These are phyloP conservation scores for Amphipyra tragopoginis DNA, from an alignment of 2,888 invertebrate species.

Conservation along the genomic window DNA sequence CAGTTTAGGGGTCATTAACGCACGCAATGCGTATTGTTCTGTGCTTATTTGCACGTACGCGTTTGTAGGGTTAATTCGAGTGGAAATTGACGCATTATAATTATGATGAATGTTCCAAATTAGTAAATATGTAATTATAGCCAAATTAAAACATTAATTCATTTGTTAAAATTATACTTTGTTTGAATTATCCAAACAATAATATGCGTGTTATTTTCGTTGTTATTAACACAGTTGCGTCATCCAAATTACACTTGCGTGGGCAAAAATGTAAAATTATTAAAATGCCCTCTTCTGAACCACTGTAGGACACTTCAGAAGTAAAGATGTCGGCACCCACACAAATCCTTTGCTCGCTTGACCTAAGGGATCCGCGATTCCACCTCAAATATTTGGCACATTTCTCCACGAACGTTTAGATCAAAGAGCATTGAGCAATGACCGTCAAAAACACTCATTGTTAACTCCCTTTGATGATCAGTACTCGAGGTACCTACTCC, in stretches of 20 bases:
- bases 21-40: conserved; percentile 80
- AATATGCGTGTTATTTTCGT: conserved; percentile 1
- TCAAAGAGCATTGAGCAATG: conserved; percentile 77
- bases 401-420: conserved; percentile 66
- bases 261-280: conserved; percentile 29
- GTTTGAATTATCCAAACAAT: conserved; percentile 22
- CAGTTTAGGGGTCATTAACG: conserved; percentile 84
- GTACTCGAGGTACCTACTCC: conserved; percentile 65
- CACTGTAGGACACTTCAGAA: conserved; percentile 32
- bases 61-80: conserved; percentile 59
- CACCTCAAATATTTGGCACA: conserved; percentile 73
- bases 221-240: conserved; percentile 21
- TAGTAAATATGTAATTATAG: conserved; percentile 44
- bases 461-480: conserved; percentile 78
- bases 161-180: conserved; percentile 27
- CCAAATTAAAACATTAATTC: conserved; percentile 24
- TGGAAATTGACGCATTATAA: conserved; percentile 51
- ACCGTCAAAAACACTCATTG: conserved; percentile 77
- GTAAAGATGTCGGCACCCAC: conserved; percentile 35
- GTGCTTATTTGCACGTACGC: conserved; percentile 65
- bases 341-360: conserved; percentile 52
- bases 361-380: conserved; percentile 52
- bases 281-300: conserved; percentile 17
- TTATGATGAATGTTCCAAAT: conserved; percentile 46
- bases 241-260: conserved; percentile 17